Evolutionary conservation across 2,113 vertebrate species (phyloP), one percentile per base, ranked within the genome.

Genomic region (Oophaga pumilio): DNA sequence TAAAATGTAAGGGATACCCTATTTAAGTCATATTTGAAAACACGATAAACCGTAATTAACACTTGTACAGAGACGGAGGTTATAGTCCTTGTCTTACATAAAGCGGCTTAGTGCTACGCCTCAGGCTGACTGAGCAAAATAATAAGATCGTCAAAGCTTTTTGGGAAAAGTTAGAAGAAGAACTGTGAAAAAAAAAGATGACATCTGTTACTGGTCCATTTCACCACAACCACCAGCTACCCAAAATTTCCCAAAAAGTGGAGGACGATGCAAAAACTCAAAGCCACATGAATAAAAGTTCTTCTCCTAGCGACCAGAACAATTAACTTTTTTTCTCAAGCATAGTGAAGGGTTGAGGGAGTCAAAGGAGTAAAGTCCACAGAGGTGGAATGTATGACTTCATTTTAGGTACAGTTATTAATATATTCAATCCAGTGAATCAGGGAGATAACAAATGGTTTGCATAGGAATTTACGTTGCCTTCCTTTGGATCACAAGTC

Each of bases 101-200:
- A 20, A 60, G 26, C 17, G 12, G 78, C 78, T 81, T 60, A 81
- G 78, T 59, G 12, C 18, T 60, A 18, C 6, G 8, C 78, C 57
- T 7, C 3, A 81, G 57, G 78, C 26, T 20, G 28, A 33, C 17
- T 57, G 26, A 18, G 28, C 28, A 81, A 81, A 43, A 81, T 12
- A 33, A 43, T 81, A 9, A 15, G 11, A 43, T 59, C 78, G 62
- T 81, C 78, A 81, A 81, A 81, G 78, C 17, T 14, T 79, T 59
- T 59, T 59, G 15, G 24, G 56, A 59, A 79, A 43, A 24, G 14
- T 56, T 8, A 84, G 64, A 57, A 69, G 66, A 71, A n/a, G 33
- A 49, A 33, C 20, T 2, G 33, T 43, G 18, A 57, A 14, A 56
- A 50, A 33, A 8, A 11, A 68, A 43, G 24, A 17, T 11, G 14